Conservation (phyloP, 2,113 vertebrate genomes). For the Casuarius casuarius region DNA sequence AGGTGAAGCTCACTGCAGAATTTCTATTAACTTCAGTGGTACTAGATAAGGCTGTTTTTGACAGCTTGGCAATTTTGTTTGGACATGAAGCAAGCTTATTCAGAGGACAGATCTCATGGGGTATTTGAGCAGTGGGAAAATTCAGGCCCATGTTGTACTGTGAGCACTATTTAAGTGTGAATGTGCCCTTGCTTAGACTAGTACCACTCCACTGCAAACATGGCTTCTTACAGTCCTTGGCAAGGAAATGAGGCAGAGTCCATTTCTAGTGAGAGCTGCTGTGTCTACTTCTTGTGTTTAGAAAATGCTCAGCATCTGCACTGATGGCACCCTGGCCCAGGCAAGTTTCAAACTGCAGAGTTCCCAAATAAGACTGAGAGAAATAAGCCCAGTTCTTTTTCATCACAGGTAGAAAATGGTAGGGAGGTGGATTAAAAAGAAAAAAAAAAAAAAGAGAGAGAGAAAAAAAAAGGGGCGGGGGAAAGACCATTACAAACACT, state of each 20-base stretch:
- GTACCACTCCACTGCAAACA: background rate
- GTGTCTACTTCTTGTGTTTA: background rate
- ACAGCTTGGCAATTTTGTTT: background rate
- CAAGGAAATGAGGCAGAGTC: background rate
- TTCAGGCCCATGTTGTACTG: background rate
- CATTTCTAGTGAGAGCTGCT: background rate
- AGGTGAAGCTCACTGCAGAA: background rate
- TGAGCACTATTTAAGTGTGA: background rate
- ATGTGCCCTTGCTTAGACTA: background rate
- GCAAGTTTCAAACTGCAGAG: background rate
- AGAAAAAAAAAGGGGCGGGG: background rate
- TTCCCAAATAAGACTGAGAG: background rate
- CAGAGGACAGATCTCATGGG: background rate
- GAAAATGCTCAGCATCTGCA: background rate
- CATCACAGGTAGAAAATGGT: background rate
- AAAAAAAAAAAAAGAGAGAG: background rate
- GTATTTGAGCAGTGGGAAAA: background rate
- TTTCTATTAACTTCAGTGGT: background rate
- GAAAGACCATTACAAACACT: background rate
- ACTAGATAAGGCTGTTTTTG: background rate
- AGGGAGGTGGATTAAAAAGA: background rate
- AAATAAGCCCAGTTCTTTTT: background rate
- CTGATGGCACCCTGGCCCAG: background rate
- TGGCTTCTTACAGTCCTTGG: background rate
- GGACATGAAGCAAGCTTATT: background rate